Evolutionary conservation across 2,113 vertebrate genomes (phyloP), one percentile per base, ranked within the genome.

Genomic region (Tetraodon nigroviridis): DNA sequence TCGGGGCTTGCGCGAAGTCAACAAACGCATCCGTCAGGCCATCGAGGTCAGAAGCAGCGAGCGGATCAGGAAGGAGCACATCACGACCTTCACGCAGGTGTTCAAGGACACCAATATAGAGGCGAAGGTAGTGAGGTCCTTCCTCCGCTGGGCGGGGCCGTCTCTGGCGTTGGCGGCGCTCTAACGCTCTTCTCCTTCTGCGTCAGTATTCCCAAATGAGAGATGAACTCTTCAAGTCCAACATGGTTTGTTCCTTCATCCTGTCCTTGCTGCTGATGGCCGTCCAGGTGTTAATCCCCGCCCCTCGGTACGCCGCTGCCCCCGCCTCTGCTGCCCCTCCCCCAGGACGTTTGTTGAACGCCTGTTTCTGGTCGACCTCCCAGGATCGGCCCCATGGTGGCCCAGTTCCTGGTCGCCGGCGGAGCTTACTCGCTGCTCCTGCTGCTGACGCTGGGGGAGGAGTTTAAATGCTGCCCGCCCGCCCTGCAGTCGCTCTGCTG

Each of bases 221-320:
- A 76, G 94, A 97, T 24, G 94, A 97, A 85, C 93, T 97, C 52
- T 97, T 97, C 89, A 97, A 95, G 83, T 94, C 94, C 66, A 97
- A 94, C 85, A 79, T 97, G 91, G 92, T 95, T 56, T 96, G 94
- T 61, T 93, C 94, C 1, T 95, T 95, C 80, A 92, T 97, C 62
- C 87, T 97, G 68, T 89, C 95, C 45, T 84, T 95, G 11, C 93
- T 94, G 87, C 92, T 95, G 84, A 93, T 94, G 17, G 80, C 92
- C 8, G 92, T 93, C 79, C 94, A 96, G 87, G 90, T 88, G 64
- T 87, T 95, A 45, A 89, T 95, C 79, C 94, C 94, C 55, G 90
- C 92, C 59, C 92, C 92, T 2, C 52, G 75, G 81, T 83, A 64
- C 41, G 20, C 45, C 55, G 64, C 10, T 48, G n/a, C 3, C 0